phyloP scores from a whole-genome alignment of 2,888 invertebrate species.

The Sinelater perroti region DNA sequence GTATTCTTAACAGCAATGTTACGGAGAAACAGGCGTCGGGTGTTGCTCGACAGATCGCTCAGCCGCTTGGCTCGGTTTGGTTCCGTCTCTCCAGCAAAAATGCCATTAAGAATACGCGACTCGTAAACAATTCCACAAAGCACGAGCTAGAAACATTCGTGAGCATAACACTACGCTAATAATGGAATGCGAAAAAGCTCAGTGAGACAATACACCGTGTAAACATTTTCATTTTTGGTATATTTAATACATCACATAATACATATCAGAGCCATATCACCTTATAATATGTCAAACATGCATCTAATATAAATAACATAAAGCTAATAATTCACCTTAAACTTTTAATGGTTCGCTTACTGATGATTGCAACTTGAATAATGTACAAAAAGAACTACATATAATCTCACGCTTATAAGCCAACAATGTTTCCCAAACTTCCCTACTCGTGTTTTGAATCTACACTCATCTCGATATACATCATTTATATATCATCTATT shows the following conservation, averaged over 20 bases:
- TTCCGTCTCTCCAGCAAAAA: conserved; percentile 8
- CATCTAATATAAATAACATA: conserved; percentile 54
- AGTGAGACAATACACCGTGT: conserved; percentile 45
- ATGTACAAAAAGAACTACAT: conserved; percentile 27
- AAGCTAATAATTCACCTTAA: conserved; percentile 49
- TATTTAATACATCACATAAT: conserved; percentile 53
- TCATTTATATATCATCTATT: conserved; percentile 23
- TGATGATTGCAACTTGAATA: conserved; percentile 29
- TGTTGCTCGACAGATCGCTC: too few species aligned
- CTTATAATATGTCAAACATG: conserved; percentile 50
- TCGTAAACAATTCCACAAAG: conserved; percentile 36
- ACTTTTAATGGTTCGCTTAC: conserved; percentile 14
- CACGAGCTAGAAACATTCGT: conserved; percentile 43
- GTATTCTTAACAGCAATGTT: conserved; percentile 31
- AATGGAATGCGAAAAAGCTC: conserved; percentile 46
- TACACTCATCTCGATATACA: conserved; percentile 13
- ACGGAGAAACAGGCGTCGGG: conserved; percentile 16
- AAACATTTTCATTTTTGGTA: conserved; percentile 47
- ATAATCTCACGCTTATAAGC: conserved; percentile 28
- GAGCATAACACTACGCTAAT: conserved; percentile 42
- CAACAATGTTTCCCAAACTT: conserved; percentile 22
- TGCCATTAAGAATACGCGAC: conserved; percentile 28
- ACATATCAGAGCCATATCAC: conserved; percentile 55
- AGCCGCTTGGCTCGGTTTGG: too few species aligned
- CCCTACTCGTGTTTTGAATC: conserved; percentile 14